These are phyloP conservation scores for Thalassarche chlororhynchos DNA, from an alignment of 2,113 vertebrate species.

Conservation along the genomic window DNA sequence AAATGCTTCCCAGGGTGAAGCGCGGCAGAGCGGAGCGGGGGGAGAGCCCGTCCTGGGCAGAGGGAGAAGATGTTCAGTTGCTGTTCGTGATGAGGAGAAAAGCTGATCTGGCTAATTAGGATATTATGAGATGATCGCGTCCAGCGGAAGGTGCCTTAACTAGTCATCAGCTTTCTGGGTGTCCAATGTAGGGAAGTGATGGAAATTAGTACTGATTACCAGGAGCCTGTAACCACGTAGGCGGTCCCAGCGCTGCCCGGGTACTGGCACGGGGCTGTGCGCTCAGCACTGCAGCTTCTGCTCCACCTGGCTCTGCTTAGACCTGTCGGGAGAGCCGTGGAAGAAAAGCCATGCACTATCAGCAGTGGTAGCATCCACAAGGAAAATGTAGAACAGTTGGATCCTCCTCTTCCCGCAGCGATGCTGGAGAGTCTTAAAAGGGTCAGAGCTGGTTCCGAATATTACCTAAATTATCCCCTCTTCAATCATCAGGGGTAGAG, in stretches of 20 bases:
- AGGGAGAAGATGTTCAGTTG: not conserved
- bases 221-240: not conserved
- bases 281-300: not conserved
- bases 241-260: not conserved
- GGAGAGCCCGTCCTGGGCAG: not conserved
- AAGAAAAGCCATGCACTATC: not conserved
- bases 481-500: not conserved
- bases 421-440: not conserved
- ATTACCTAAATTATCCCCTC: constrained; percentile 33
- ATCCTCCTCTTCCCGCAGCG: not conserved
- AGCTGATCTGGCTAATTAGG: not conserved
- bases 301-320: not conserved
- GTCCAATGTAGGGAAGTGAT: not conserved
- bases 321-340: not conserved
- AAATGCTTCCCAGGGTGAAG: constrained; percentile 37
- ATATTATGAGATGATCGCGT: not conserved
- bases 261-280: rapidly evolving
- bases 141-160: not conserved
- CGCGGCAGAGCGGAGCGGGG: not conserved
- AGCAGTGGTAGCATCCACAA: not conserved
- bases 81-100: not conserved
- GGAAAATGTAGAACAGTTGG: constrained; percentile 27
- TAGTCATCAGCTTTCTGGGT: not conserved
- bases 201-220: not conserved
- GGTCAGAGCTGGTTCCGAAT: constrained; percentile 2